phyloP scores from a whole-genome alignment of 2,113 vertebrate species.

The Xyrauchen texanus region DNA sequence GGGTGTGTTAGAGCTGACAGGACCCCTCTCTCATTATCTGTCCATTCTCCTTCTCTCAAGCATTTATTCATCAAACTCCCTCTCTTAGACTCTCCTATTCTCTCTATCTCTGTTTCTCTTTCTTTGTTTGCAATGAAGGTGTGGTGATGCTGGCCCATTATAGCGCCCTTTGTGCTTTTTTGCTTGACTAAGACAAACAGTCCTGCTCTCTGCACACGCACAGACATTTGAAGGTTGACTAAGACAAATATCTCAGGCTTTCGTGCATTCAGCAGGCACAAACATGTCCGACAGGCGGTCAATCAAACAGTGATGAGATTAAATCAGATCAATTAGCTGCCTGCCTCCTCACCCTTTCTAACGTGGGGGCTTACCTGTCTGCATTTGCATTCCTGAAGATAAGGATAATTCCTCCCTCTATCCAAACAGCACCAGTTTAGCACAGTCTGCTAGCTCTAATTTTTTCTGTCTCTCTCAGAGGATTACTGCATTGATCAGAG shows the following conservation, averaged over 20 bases:
- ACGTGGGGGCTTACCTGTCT: slow-evolving; percentile 44
- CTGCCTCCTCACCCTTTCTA: slow-evolving; percentile 59
- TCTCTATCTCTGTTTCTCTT: neutral
- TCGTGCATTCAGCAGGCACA: slow-evolving; percentile 45
- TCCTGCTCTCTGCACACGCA: slow-evolving; percentile 18
- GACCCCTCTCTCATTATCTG: neutral
- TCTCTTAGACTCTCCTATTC: slow-evolving; percentile 1
- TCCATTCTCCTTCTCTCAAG: neutral
- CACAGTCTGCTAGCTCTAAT: neutral
- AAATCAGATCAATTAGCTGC: slow-evolving; percentile 76
- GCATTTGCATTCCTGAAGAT: slow-evolving; percentile 51
- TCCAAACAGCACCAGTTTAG: slow-evolving; percentile 52
- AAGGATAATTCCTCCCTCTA: slow-evolving; percentile 57
- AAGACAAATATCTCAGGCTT: slow-evolving; percentile 44
- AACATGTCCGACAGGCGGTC: slow-evolving; percentile 67
- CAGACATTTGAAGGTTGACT: slow-evolving; percentile 33
- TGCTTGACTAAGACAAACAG: slow-evolving; percentile 36
- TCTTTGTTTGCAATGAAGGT: slow-evolving; percentile 27
- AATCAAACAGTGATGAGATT: slow-evolving; percentile 73
- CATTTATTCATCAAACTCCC: slow-evolving; percentile 18
- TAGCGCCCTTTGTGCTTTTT: slow-evolving; percentile 33
- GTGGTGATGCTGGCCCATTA: slow-evolving; percentile 19
- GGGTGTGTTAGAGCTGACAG: neutral
- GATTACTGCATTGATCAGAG: slow-evolving; percentile 5
- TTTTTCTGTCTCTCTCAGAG: slow-evolving; percentile 1